Evolutionary conservation across 64 coral and sea anemone genomes (phyloP).

Genomic region (Actinia equina): DNA sequence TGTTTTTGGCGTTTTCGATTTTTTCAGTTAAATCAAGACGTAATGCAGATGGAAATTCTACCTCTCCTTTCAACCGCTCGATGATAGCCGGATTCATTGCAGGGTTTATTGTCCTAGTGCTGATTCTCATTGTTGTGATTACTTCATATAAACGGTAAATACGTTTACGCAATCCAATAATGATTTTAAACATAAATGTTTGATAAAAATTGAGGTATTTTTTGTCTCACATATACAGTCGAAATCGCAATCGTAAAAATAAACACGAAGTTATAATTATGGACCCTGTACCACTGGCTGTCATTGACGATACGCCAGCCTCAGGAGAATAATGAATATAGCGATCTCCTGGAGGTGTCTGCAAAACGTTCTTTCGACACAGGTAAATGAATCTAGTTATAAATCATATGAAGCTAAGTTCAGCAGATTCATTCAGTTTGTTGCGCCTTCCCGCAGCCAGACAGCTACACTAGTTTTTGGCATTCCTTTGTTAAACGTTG

Average conservation of each 20-base stretch:
- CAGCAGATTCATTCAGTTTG: too few relatives aligned
- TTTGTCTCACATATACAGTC: not conserved
- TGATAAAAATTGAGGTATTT: not conserved
- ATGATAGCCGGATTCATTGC: not conserved
- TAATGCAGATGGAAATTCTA: not conserved
- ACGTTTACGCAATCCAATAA: not conserved
- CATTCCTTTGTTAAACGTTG: too few relatives aligned
- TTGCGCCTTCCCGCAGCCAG: too few relatives aligned
- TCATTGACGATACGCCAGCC: not conserved
- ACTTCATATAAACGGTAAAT: not conserved
- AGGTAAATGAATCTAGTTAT: not conserved
- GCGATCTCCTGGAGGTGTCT: not conserved
- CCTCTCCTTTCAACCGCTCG: not conserved
- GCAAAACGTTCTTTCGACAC: not conserved
- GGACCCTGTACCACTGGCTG: not conserved
- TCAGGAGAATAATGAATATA: not conserved
- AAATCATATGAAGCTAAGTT: too few relatives aligned
- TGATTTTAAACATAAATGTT: not conserved
- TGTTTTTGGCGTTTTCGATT: not conserved
- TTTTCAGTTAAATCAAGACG: not conserved
- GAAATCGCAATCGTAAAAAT: not conserved
- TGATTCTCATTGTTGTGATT: not conserved
- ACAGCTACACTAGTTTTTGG: too few relatives aligned
- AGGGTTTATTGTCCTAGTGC: not conserved
- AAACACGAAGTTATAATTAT: not conserved